Base-by-base conservation (phyloP, 1,140 invertebrate genomes). In the Pseudoatta argentina region DNA sequence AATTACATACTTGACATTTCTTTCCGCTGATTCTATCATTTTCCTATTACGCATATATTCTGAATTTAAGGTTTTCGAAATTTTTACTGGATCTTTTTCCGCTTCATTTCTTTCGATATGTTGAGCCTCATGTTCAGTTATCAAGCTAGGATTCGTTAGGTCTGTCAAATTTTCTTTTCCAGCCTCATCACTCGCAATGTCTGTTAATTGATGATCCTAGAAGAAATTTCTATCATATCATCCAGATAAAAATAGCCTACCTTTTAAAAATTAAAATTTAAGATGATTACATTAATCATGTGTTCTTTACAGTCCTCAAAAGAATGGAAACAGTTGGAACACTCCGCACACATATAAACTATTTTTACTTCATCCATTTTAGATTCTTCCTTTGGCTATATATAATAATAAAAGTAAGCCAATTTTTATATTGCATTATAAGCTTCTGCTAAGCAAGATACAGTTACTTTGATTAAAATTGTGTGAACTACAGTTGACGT, bases 331-430 rank as follows among this genome's bases (percentile, higher is more conserved):
- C 95, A 94, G 8, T 94, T 94, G 24, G 95, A 93, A 87, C 96
- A 96, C 83, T 96, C 88, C 10, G 94, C 94, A 87, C 96, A 96
- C 83, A 96, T 95, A 73, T 95, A 96, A 57, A 94, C 67, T 34
- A 94, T 79, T 87, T 89, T 91, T 16, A 94, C 91, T 72, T 93
- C 92, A 77, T 93, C 90, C 39, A 69, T 59, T 91, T 92, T 88
- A 44, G 57, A 53, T 76, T 91, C 88, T 73, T 93, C 82, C 66
- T 91, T 85, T 81, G 87, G 78, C 87, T 91, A 39, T 18, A 78
- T 63, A 53, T n/a, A 76, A 66, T 30, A n/a, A 88, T 24, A 72
- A 71, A n/a, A 81, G 27, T 59, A 71, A 72, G 34, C 18, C 18
- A 57, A 86, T 78, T 71, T 21, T 73, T 24, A 51, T 77, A 48